These are phyloP conservation scores for Cephus cinctus DNA, from an alignment of 1,140 invertebrate genomes.

Conservation along the genomic window DNA sequence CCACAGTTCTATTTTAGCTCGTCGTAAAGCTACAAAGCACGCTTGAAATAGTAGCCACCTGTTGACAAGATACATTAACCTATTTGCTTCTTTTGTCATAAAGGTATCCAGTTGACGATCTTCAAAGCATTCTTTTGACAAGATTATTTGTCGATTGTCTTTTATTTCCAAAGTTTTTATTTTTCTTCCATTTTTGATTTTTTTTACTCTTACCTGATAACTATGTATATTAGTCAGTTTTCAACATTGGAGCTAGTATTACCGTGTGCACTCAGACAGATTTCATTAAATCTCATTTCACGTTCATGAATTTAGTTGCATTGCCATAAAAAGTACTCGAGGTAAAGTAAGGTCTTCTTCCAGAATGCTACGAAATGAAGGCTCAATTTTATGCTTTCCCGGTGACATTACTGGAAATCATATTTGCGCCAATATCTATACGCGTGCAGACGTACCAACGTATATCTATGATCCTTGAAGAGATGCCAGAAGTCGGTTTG, in stretches of 20 bases:
- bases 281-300: too few relatives aligned
- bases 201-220: too few relatives aligned
- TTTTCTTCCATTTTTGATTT: too few relatives aligned
- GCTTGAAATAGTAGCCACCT: conserved; percentile 52
- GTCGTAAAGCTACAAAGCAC: conserved; percentile 49
- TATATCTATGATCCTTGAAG: too few relatives aligned
- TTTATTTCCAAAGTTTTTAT: too few relatives aligned
- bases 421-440: conserved; percentile 39
- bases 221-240: too few relatives aligned
- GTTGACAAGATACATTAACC: conserved; percentile 56
- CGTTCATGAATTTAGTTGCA: too few relatives aligned
- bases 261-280: too few relatives aligned
- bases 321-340: too few relatives aligned
- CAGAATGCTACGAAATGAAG: not conserved
- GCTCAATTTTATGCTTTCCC: conserved; percentile 41
- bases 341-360: too few relatives aligned
- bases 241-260: too few relatives aligned
- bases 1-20: conserved; percentile 37
- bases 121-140: conserved; percentile 18
- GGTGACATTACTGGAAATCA: conserved; percentile 43
- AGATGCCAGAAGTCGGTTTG: conserved; percentile 23
- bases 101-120: conserved; percentile 39
- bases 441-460: conserved; percentile 13
- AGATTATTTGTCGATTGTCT: too few relatives aligned
- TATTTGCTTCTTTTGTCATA: conserved; percentile 48